A percentile compares a stretch with the other conserved stretches of the same genome.
phyloP scores from a whole-genome alignment of 2,113 vertebrate species.

The Brachirus orientalis region DNA sequence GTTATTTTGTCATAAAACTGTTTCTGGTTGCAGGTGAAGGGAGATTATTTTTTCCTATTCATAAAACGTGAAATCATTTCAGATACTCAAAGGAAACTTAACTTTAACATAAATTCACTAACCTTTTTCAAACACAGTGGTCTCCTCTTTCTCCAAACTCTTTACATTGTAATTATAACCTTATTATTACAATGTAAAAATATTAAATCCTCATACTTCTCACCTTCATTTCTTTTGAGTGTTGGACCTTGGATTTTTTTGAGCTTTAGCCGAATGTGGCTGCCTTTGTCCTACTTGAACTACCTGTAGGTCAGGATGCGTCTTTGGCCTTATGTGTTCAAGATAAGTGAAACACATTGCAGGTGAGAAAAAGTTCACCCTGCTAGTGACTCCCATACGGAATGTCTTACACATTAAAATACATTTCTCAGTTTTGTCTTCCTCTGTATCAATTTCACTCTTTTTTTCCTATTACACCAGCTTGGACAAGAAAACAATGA shows the following conservation, averaged over 20 bases:
- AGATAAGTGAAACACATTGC: conserved; percentile 11
- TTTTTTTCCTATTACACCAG: not conserved
- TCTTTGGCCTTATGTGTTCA: conserved; percentile 37
- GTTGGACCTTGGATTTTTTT: conserved; percentile 23
- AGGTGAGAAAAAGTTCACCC: conserved; percentile 50
- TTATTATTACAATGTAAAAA: too few relatives aligned
- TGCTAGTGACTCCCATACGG: conserved; percentile 13
- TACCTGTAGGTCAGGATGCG: conserved; percentile 39
- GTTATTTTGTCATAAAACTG: too few relatives aligned
- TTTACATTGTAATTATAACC: conserved; percentile 5
- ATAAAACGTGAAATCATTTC: too few relatives aligned
- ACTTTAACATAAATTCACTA: too few relatives aligned
- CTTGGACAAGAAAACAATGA: conserved; percentile 18
- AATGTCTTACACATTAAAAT: conserved; percentile 20
- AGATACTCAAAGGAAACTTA: too few relatives aligned
- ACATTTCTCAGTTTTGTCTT: conserved; percentile 4
- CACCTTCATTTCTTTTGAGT: not conserved
- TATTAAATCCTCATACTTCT: conserved; percentile 1
- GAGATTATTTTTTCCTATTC: too few relatives aligned
- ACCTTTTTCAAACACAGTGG: not conserved
- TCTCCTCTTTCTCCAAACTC: not conserved
- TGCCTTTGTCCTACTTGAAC: conserved; percentile 25
- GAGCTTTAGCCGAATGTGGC: conserved; percentile 16
- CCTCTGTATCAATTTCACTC: conserved; percentile 21
- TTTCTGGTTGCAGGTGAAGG: too few relatives aligned